Evolutionary conservation across 2,888 invertebrate genomes (phyloP), one percentile per base, ranked within the genome.

Genomic region (Pristionchus mayeri): DNA sequence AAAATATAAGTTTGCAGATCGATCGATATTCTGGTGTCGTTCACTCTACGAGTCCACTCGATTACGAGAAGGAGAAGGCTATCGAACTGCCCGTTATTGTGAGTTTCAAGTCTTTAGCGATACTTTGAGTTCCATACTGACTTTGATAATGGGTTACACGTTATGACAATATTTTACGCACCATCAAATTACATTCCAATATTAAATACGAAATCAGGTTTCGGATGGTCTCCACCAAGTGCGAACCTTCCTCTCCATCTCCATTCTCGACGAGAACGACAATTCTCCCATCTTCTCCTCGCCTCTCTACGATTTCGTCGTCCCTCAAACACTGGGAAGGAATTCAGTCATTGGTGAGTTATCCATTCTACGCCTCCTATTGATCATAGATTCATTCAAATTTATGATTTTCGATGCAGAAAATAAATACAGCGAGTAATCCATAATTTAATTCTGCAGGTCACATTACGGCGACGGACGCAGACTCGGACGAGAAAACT

Each of bases 401-500:
- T 18, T 21, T 2, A 7, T 54, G 54, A 54, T 54, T 54, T n/a
- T 18, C 7, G n/a, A 54, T 54, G n/a, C 4, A 54, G 44, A 44
- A 44, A 44, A 44, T 44, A 44, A 9, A 9, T 6, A 44, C 44
- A 44, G 6, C 44, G 44, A 44, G 44, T 9, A 13, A 44, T 44
- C 44, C 24, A 57, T 27, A 27, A n/a, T 9, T 24, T 0, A 82
- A 6, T 57, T 67, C 16, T 18, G 27, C 75, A 75, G 84, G 52
- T 7, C 84, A 84, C 2, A 96, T 98, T 18, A 96, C 96, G 2
- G 98, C 98, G 7, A 96, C 96, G 92, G 98, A 98, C 94, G 97
- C 97, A 3, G 98, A 98, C 93, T 97, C 97, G n/a, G 97, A 96
- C 0, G 94, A 95, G 40, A 98, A 98, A 94, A 97, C 97, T 0